Percentiles rank a stretch among this genome's conserved stretches.
Conservation (phyloP, 2,797 vertebrate genomes). For the Salmo trutta region DNA sequence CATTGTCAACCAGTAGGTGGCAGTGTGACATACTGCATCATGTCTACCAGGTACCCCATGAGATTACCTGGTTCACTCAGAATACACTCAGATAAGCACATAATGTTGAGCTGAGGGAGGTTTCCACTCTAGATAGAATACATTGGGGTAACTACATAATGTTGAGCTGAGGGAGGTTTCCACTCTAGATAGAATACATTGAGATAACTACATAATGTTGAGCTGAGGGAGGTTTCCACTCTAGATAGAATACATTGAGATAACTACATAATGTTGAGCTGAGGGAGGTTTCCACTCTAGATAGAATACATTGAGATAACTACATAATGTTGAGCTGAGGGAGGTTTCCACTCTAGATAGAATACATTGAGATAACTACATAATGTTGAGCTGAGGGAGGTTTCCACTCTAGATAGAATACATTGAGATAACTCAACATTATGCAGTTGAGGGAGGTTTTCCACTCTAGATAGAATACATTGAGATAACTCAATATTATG, state of each 20-base stretch:
- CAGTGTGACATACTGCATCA: slow-evolving; percentile 43
- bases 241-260: slow-evolving; percentile 28
- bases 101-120: slow-evolving; percentile 41
- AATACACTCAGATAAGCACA: slow-evolving; percentile 41
- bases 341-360: slow-evolving; percentile 17
- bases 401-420: slow-evolving; percentile 19
- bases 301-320: slow-evolving; percentile 32
- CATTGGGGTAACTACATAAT: slow-evolving; percentile 43
- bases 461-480: too few species aligned
- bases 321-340: slow-evolving; percentile 44
- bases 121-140: slow-evolving; percentile 18
- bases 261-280: slow-evolving; percentile 44
- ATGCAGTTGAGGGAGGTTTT: too few species aligned
- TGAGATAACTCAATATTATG: too few species aligned
- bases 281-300: slow-evolving; percentile 28
- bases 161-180: slow-evolving; percentile 40
- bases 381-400: slow-evolving; percentile 41
- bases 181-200: slow-evolving; percentile 14
- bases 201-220: slow-evolving; percentile 47
- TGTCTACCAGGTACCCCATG: background rate
- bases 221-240: slow-evolving; percentile 34
- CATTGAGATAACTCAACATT: slow-evolving; percentile 34
- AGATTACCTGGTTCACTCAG: slow-evolving; percentile 15
- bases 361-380: slow-evolving; percentile 41
- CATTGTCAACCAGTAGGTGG: slow-evolving; percentile 58